Evolutionary conservation across 2,113 vertebrate genomes (phyloP).

Genomic region (Labeo rohita): DNA sequence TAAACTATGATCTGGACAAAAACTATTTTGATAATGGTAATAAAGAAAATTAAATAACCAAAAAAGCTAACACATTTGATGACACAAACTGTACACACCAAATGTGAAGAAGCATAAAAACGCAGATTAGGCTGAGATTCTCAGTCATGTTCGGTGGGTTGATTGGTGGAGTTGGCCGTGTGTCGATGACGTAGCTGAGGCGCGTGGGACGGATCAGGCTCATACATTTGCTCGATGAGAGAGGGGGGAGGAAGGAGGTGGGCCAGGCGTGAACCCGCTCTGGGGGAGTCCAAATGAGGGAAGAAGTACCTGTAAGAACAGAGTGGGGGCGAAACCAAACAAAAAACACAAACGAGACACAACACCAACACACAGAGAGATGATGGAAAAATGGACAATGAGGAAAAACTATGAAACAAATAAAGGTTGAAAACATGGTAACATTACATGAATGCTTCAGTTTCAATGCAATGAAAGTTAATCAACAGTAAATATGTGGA

Average conservation of each 20-base stretch:
- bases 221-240: slow-evolving; percentile 88
- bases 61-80: too few relatives aligned
- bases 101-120: too few relatives aligned
- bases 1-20: too few relatives aligned
- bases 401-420: slow-evolving; percentile 76
- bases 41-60: too few relatives aligned
- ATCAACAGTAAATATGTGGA: too few relatives aligned
- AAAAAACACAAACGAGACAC: slow-evolving; percentile 60
- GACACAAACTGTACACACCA: too few relatives aligned
- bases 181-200: slow-evolving; percentile 81
- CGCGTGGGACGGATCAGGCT: slow-evolving; percentile 83
- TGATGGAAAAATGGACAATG: slow-evolving; percentile 74
- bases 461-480: not conserved
- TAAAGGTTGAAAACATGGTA: not conserved
- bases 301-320: slow-evolving; percentile 95
- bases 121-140: too few relatives aligned
- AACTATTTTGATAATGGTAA: too few relatives aligned
- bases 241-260: slow-evolving; percentile 89
- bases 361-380: slow-evolving; percentile 40
- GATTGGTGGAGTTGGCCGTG: slow-evolving; percentile 61
- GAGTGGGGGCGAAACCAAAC: slow-evolving; percentile 75
- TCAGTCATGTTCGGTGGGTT: slow-evolving; percentile 9
- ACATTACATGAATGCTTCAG: not conserved
- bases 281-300: slow-evolving; percentile 90
- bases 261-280: slow-evolving; percentile 88